Percentiles rank a stretch among this genome's conserved stretches.
These are phyloP conservation scores for Thermophis baileyi DNA, from an alignment of 2,113 vertebrate species.

Conservation along the genomic window DNA sequence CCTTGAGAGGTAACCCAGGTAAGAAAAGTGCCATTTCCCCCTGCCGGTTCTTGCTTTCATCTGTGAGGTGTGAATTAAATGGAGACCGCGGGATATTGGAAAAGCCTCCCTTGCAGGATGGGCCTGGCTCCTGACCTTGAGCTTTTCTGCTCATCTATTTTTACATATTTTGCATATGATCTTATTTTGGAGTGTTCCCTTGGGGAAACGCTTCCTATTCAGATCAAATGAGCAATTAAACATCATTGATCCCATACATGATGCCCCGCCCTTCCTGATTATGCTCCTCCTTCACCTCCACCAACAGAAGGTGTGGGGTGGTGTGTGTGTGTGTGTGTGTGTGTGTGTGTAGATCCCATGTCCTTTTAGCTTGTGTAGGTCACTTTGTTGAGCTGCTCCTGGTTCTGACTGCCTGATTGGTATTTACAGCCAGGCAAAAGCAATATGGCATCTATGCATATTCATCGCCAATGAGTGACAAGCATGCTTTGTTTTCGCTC, in stretches of 20 bases:
- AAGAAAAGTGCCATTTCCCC: not conserved
- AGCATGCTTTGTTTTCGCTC: not conserved
- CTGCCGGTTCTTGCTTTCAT: not conserved
- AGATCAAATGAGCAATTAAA: not conserved
- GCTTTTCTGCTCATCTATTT: not conserved
- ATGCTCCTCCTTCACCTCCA: not conserved
- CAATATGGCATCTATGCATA: not conserved
- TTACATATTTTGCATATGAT: not conserved
- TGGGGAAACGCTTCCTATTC: not conserved
- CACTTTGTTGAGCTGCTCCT: not conserved
- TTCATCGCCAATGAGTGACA: not conserved
- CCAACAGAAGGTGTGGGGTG: not conserved
- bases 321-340: not conserved
- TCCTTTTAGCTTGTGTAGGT: not conserved
- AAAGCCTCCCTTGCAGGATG: not conserved
- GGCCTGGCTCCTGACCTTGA: not conserved
- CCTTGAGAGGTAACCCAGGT: not conserved
- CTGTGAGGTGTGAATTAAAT: not conserved
- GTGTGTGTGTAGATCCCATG: not conserved
- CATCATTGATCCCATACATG: not conserved
- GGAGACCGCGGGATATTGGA: not conserved
- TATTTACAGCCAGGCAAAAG: not conserved
- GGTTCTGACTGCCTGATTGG: not conserved
- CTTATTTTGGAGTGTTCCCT: too few relatives aligned
- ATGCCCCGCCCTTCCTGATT: not conserved